These are phyloP conservation scores for Epiblema foenella DNA, from an alignment of 2,888 invertebrate genomes.

Conservation along the genomic window DNA sequence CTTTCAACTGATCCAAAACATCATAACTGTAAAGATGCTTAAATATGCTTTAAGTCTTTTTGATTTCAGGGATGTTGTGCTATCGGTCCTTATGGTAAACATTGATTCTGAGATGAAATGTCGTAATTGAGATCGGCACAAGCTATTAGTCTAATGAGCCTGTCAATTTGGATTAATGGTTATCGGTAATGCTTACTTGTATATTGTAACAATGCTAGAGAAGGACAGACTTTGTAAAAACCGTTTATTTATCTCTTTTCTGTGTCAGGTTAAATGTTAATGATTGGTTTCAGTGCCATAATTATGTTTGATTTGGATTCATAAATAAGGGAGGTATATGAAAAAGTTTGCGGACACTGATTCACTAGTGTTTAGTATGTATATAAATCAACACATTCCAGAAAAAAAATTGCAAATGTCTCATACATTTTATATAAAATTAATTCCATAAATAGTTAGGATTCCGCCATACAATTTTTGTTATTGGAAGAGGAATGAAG, in stretches of 20 bases:
- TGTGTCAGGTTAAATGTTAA: not conserved
- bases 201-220: not conserved
- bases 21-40: not conserved
- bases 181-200: not conserved
- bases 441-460: not conserved
- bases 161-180: slow-evolving; percentile 39
- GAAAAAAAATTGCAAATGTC: too few species aligned
- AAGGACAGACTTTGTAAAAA: not conserved
- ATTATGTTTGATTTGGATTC: not conserved
- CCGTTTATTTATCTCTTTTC: not conserved
- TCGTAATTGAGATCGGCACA: slow-evolving; percentile 38
- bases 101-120: slow-evolving; percentile 43
- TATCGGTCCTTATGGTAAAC: slow-evolving; percentile 38
- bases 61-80: not conserved
- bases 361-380: not conserved
- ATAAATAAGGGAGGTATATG: not conserved
- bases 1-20: slow-evolving; percentile 6
- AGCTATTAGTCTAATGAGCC: slow-evolving; percentile 38
- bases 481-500: not conserved
- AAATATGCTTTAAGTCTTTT: not conserved
- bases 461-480: not conserved
- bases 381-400: too few species aligned
- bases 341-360: not conserved
- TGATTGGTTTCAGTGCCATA: not conserved
- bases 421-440: too few species aligned